A percentile compares a stretch with the other conserved stretches of the same genome.
phyloP scores from a whole-genome alignment of 2,113 vertebrate species.

The Aspiorhynchus laticeps region DNA sequence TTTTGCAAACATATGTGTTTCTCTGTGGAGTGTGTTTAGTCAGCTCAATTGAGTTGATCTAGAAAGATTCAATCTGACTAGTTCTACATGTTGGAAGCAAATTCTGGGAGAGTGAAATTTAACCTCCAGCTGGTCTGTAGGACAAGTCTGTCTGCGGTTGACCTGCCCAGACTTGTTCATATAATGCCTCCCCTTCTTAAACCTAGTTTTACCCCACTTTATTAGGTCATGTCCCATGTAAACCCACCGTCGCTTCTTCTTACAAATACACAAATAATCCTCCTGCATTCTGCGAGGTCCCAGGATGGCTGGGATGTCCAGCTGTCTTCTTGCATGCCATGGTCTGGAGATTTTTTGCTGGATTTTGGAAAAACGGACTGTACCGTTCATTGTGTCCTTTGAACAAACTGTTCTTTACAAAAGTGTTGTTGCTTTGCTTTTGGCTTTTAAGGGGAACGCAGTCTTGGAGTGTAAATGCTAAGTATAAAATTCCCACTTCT shows the following conservation, averaged over 20 bases:
- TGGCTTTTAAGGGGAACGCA: neutral
- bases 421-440: neutral
- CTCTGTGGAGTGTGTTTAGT: neutral
- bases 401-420: neutral
- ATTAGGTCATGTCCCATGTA: constrained; percentile 12
- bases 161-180: neutral
- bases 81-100: neutral
- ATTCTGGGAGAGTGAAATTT: neutral
- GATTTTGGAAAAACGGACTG: neutral
- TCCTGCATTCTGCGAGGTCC: neutral
- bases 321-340: constrained; percentile 10
- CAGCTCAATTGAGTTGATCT: neutral
- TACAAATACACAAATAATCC: too few relatives aligned
- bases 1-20: neutral
- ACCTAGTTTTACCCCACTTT: constrained; percentile 5
- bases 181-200: neutral
- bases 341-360: neutral
- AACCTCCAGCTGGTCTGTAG: neutral
- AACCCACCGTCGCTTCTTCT: neutral
- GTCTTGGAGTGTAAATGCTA: neutral
- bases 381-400: neutral
- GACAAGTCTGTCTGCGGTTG: neutral
- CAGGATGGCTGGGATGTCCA: constrained; percentile 12
- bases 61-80: neutral
- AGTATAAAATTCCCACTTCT: neutral